Evolutionary conservation across 2,888 invertebrate genomes (phyloP).

Genomic region (Oscheius onirici): DNA sequence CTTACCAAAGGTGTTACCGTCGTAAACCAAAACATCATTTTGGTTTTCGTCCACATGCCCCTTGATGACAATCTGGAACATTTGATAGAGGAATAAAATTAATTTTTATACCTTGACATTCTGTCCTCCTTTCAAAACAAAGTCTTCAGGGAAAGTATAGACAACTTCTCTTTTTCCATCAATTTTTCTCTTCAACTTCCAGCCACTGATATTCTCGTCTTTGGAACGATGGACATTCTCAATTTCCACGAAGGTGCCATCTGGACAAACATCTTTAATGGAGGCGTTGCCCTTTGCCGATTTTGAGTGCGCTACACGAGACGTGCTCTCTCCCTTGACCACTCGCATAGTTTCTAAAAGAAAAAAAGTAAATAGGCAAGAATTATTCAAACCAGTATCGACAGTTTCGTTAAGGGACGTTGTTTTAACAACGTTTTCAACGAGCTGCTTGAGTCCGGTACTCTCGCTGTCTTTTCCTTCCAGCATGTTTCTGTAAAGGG

Average conservation of each 20-base stretch:
- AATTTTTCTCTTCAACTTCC: constrained; percentile 71
- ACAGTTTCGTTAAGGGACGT: constrained; percentile 59
- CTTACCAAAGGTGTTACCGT: constrained; percentile 65
- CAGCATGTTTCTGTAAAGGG: constrained; percentile 75
- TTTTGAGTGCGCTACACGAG: constrained; percentile 74
- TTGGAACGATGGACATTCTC: constrained; percentile 72
- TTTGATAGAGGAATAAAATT: not conserved
- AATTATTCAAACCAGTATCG: constrained; percentile 54
- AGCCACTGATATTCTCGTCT: constrained; percentile 71
- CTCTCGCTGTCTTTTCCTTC: constrained; percentile 75
- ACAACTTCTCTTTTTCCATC: constrained; percentile 67
- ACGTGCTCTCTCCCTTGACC: constrained; percentile 73
- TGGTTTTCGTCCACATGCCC: constrained; percentile 10
- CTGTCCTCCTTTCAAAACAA: constrained; percentile 49
- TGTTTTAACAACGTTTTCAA: constrained; percentile 67
- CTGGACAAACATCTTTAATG: constrained; percentile 72
- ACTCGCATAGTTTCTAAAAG: constrained; percentile 58
- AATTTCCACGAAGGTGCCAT: constrained; percentile 72
- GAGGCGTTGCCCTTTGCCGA: constrained; percentile 74
- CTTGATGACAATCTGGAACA: constrained; percentile 7
- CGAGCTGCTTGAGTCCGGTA: constrained; percentile 64
- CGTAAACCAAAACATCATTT: constrained; percentile 46
- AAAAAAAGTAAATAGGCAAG: not conserved
- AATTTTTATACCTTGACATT: constrained; percentile 48
- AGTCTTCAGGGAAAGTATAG: constrained; percentile 50